Base-by-base conservation (phyloP, 2,797 vertebrate species). In the Rhabdomys pumilio region DNA sequence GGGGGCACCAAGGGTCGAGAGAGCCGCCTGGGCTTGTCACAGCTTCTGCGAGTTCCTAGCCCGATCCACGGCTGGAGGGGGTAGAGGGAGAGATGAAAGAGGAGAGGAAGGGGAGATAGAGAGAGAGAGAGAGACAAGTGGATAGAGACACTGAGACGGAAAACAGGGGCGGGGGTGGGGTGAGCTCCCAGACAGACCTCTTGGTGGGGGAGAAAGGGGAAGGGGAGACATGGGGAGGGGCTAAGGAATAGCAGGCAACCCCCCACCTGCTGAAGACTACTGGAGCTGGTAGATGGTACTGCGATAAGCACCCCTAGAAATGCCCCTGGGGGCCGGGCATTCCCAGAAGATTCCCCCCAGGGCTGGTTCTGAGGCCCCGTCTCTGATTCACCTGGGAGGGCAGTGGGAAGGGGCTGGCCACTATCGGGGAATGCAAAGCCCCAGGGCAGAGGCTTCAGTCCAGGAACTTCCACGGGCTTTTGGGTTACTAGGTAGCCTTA, bases 11-110 rank as follows among this genome's bases (percentile, higher is more conserved):
- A 96, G 98, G 98, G 98, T 97, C 96, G 93, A 93, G 97, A 93
- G 96, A 97, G 96, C 65, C 97, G 98, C 91, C 98, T 96, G 97
- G 97, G 91, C 97, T 98, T 98, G 96, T 94, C 97, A 59, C 55
- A 53, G 83, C 93, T 93, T n/a, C 1, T 63, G 94, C 26, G 87
- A 90, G 95, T 96, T 97, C 81, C 9, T 61, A 38, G 83, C 73
- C 4, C 0, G 12, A 59, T 91, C 69, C 86, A 86, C 29, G 2
- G 57, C 94, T 95, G 87, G 72, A 92, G 90, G 95, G 83, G 83
- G 63, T n/a, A 69, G 83, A 69, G 63, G 83, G 44, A 44, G 89
- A 93, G 96, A 97, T 97, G 95, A 97, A 97, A 97, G 96, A 69
- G 91, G 80, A 77, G 88, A 94, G 92, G 91, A 85, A 93, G 92